Percentiles rank a stretch among this genome's conserved stretches.
Evolutionary conservation across 2,113 vertebrate genomes (phyloP).

Genomic region (Perccottus glenii): DNA sequence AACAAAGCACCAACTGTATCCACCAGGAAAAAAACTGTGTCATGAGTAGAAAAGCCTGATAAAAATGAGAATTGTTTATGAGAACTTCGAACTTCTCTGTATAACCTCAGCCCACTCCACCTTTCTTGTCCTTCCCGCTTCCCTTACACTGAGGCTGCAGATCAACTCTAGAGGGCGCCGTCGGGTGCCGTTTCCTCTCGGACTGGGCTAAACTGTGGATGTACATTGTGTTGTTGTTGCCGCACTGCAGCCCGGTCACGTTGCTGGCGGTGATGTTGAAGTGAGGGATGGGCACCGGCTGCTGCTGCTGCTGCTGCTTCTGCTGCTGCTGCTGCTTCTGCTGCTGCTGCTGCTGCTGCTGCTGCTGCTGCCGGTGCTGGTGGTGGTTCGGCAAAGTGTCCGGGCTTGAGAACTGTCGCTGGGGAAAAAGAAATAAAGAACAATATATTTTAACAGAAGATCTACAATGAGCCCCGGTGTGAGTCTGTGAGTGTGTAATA

Average conservation of each 20-base stretch:
- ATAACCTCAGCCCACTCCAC: conserved; percentile 2
- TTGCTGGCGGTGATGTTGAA: conserved; percentile 19
- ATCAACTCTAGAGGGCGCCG: conserved; percentile 55
- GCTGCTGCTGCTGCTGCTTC: neutral
- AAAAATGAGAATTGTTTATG: no score
- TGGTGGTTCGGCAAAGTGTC: neutral
- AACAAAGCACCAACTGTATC: no score
- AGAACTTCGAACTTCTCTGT: no score
- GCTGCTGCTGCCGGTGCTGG: no score
- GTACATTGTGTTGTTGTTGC: conserved; percentile 61
- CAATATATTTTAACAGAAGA: neutral
- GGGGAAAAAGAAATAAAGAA: neutral
- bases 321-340: no score
- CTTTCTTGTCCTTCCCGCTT: neutral
- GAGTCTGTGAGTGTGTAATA: neutral
- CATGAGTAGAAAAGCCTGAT: no score
- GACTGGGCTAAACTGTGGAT: neutral
- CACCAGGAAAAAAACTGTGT: no score
- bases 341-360: no score
- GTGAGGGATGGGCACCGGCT: fast-evolving
- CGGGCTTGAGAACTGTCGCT: conserved; percentile 61
- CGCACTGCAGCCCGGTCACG: conserved; percentile 48
- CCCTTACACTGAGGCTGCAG: fast-evolving
- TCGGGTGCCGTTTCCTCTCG: conserved; percentile 61
- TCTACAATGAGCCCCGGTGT: no score